Conservation (phyloP, 2,888 invertebrate genomes). For the Chelonus formosanus region DNA sequence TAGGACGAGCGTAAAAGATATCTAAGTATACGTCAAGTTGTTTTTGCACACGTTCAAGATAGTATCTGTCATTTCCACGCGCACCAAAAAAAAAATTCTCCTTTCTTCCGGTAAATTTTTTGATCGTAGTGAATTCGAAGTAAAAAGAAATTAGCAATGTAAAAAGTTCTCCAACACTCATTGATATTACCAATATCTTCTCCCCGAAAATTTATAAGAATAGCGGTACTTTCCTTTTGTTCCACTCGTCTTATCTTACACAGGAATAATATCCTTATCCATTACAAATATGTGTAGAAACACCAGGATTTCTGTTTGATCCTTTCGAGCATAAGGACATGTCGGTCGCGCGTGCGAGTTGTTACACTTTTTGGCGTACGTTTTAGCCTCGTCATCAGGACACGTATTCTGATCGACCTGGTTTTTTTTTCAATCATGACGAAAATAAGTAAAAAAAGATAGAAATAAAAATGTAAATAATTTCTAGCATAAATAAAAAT, state of each 20-base stretch:
- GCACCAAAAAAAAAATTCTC: background rate
- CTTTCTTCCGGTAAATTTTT: background rate
- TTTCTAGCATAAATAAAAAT: too few relatives aligned
- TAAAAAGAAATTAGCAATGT: conserved; percentile 40
- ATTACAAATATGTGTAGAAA: background rate
- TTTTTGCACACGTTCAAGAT: too few relatives aligned
- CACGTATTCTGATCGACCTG: background rate
- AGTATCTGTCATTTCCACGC: too few relatives aligned
- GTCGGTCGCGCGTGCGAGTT: conserved; percentile 14
- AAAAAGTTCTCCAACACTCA: conserved; percentile 39
- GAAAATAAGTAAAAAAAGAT: too few relatives aligned
- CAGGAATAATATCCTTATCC: conserved; percentile 2
- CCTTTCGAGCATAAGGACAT: conserved; percentile 9
- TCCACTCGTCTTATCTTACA: conserved; percentile 32
- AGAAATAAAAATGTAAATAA: too few relatives aligned
- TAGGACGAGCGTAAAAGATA: too few relatives aligned
- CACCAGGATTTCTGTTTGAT: background rate
- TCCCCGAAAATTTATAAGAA: conserved; percentile 45
- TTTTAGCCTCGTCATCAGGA: background rate
- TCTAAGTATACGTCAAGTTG: too few relatives aligned
- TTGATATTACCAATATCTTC: conserved; percentile 20
- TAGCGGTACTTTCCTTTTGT: conserved; percentile 58
- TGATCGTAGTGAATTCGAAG: conserved; percentile 36
- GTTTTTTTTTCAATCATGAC: background rate
- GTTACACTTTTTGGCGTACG: background rate